phyloP scores from a whole-genome alignment of 1,140 invertebrate genomes.

The Trachymyrmex cornetzi region DNA sequence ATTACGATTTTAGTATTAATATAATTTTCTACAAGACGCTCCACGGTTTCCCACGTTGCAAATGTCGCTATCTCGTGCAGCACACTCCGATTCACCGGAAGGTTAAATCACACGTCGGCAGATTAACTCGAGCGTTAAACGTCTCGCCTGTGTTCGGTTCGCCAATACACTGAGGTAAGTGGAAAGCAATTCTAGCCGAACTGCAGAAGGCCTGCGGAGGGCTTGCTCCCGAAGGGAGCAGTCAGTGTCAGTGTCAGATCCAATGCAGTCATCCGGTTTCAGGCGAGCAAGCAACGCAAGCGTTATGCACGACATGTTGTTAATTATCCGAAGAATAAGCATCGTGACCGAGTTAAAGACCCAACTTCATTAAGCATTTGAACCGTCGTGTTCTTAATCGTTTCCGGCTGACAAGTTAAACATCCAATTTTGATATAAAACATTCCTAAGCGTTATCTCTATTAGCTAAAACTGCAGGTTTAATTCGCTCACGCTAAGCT shows the following conservation, averaged over 20 bases:
- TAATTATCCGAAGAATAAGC: conserved; percentile 52
- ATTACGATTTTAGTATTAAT: not conserved
- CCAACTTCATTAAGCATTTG: not conserved
- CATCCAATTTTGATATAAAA: conserved; percentile 28
- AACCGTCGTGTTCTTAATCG: not conserved
- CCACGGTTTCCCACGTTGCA: conserved; percentile 14
- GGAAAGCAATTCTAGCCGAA: conserved; percentile 56
- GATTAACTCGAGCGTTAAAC: conserved; percentile 55
- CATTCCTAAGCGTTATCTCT: not conserved
- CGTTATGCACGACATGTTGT: conserved; percentile 28
- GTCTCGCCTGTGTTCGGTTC: conserved; percentile 43
- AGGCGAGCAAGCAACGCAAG: not conserved
- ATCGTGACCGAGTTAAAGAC: not conserved
- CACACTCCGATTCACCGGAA: conserved; percentile 40
- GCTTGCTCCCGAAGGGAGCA: conserved; percentile 47
- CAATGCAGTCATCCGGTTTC: conserved; percentile 50
- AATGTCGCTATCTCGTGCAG: conserved; percentile 42
- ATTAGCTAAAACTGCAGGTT: conserved; percentile 22
- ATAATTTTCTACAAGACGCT: not conserved
- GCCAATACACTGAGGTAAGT: conserved; percentile 46
- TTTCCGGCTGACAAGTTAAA: not conserved
- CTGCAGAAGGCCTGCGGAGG: conserved; percentile 50
- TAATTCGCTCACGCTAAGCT: conserved; percentile 37
- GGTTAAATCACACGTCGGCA: conserved; percentile 49
- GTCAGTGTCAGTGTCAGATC: conserved; percentile 64